A percentile compares a stretch with the other conserved stretches of the same genome.
phyloP scores from a whole-genome alignment of 1,140 invertebrate genomes.

The Heterodera schachtii region DNA sequence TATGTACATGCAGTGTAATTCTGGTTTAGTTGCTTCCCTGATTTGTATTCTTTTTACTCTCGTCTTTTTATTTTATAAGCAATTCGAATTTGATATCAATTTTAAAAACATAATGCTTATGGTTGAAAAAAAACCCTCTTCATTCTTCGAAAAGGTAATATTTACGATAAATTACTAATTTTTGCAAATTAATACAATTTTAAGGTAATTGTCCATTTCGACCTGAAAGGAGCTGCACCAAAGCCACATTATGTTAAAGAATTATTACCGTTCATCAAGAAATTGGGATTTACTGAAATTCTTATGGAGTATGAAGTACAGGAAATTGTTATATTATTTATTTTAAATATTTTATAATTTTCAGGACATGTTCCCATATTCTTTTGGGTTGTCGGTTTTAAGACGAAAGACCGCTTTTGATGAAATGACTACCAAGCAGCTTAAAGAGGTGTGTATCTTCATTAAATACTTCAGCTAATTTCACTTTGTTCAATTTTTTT shows the following conservation, averaged over 20 bases:
- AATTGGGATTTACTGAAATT: conserved; percentile 83
- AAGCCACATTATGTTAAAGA: conserved; percentile 74
- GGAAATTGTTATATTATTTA: not conserved
- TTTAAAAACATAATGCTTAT: not conserved
- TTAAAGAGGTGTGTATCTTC: not conserved
- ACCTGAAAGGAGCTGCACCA: conserved; percentile 84
- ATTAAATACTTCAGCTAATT: too few species aligned
- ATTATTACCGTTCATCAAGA: conserved; percentile 77
- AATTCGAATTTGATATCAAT: not conserved
- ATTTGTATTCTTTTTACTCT: not conserved
- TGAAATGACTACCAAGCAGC: not conserved
- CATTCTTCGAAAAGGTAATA: too few species aligned
- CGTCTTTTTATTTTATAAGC: not conserved
- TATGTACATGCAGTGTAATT: not conserved
- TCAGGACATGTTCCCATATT: conserved; percentile 82
- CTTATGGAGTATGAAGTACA: conserved; percentile 90
- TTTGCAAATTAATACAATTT: conserved; percentile 1
- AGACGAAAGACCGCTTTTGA: conserved; percentile 1
- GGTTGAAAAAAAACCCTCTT: too few species aligned
- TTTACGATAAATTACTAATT: too few species aligned
- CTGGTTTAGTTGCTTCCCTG: not conserved
- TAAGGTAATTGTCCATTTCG: conserved; percentile 76
- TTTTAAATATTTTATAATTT: too few species aligned
- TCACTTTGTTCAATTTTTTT: too few species aligned
- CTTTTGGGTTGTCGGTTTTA: conserved; percentile 73